Conservation (phyloP, 2,113 vertebrate species). For the Xiphias gladius region DNA sequence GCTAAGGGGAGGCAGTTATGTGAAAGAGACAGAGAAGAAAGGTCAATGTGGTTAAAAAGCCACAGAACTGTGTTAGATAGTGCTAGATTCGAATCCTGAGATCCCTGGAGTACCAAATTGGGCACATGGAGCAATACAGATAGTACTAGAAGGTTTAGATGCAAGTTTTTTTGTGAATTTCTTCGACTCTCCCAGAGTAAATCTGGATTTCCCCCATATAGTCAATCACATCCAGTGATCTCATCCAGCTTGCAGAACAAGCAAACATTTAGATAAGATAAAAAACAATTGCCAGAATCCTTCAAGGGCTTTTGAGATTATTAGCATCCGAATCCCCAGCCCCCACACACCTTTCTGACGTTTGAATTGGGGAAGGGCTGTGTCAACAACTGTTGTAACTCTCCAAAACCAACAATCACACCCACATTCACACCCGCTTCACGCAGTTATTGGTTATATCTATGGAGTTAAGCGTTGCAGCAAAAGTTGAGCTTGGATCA, state of each 20-base stretch:
- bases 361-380: too few species aligned
- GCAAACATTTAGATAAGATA: background rate
- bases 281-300: background rate
- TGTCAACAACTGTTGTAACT: background rate
- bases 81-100: background rate
- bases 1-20: conserved; percentile 9
- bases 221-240: background rate
- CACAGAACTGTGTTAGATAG: conserved; percentile 12
- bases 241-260: background rate
- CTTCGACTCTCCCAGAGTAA: background rate
- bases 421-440: too few species aligned
- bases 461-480: too few species aligned
- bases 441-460: too few species aligned
- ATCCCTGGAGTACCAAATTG: background rate
- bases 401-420: background rate
- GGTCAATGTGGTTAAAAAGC: background rate
- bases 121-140: background rate
- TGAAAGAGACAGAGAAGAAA: conserved; percentile 12
- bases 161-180: background rate
- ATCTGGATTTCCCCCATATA: background rate
- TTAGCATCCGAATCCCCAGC: too few species aligned
- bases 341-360: too few species aligned
- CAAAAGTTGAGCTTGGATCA: too few species aligned
- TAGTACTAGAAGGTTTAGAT: background rate
- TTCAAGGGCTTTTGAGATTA: too few species aligned